Conservation (phyloP, 2,797 vertebrate species). For the Paguma larvata region DNA sequence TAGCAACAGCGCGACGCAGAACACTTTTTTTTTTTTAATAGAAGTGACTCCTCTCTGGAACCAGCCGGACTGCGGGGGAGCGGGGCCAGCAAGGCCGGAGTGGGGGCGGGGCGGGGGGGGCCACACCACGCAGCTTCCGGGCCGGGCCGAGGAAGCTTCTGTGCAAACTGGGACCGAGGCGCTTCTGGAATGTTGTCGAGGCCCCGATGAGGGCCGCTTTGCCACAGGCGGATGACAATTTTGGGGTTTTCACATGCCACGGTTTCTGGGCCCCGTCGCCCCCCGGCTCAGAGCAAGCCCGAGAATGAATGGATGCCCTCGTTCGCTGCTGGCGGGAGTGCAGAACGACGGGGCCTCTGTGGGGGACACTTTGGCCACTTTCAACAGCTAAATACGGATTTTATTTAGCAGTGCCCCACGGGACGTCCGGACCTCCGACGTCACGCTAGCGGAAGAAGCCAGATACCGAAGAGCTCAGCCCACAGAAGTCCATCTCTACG, state of each 20-base stretch:
- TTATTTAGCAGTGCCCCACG: neutral
- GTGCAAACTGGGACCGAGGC: neutral
- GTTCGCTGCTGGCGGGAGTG: too few relatives aligned
- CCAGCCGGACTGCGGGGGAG: neutral
- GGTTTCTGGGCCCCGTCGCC: neutral
- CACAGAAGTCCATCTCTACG: neutral
- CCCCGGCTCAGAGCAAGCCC: neutral
- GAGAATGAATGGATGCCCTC: neutral
- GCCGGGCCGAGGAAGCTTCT: neutral
- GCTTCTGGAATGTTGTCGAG: neutral
- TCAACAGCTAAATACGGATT: neutral
- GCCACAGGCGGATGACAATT: neutral
- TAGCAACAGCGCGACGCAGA: slow-evolving; percentile 27
- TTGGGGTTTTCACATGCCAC: neutral
- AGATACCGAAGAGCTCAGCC: neutral
- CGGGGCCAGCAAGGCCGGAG: neutral
- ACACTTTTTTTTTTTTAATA: neutral
- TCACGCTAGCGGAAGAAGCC: neutral
- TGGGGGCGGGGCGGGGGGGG: too few relatives aligned
- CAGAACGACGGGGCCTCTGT: neutral
- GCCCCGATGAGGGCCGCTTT: neutral
- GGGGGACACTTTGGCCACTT: neutral
- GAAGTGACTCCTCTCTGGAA: neutral
- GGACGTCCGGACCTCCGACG: accelerated
- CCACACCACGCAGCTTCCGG: too few relatives aligned